Percentiles rank a stretch among this genome's conserved stretches.
These are phyloP conservation scores for Macroteleia sp. DNA, from an alignment of 2,888 invertebrate species.

Conservation along the genomic window DNA sequence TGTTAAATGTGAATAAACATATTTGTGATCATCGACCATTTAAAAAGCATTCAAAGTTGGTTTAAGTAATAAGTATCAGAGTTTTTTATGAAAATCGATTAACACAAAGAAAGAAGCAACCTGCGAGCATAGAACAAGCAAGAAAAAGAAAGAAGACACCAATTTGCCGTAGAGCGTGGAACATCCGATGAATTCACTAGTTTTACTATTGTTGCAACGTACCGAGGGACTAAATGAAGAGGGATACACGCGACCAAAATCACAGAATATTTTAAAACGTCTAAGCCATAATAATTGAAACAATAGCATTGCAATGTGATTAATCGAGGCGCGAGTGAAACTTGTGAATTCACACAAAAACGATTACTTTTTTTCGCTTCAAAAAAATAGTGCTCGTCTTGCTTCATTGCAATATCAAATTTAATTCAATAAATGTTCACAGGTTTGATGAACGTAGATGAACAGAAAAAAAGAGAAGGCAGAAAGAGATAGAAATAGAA, in stretches of 20 bases:
- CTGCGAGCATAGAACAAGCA: conserved; percentile 14
- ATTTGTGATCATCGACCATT: neutral
- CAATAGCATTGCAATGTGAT: neutral
- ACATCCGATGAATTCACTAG: conserved; percentile 33
- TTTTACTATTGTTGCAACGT: conserved; percentile 15
- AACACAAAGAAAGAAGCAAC: conserved; percentile 19
- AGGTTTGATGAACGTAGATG: neutral
- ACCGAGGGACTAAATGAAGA: conserved; percentile 13
- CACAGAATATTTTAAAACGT: neutral
- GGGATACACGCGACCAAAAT: neutral
- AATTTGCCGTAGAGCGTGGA: conserved; percentile 19
- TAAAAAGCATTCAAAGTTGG: conserved; percentile 5
- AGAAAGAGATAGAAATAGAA: conserved; percentile 3
- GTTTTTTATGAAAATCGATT: conserved; percentile 15
- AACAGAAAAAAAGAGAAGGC: neutral
- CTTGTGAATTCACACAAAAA: too few relatives aligned
- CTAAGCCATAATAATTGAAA: neutral
- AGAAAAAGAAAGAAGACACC: conserved; percentile 17
- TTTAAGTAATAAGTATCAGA: conserved; percentile 3
- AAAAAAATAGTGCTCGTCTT: neutral
- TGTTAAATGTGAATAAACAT: too few relatives aligned
- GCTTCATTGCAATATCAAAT: neutral
- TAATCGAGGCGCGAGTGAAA: neutral
- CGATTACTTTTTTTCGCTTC: too few relatives aligned
- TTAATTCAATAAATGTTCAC: neutral